Base-by-base conservation (phyloP, 2,888 invertebrate genomes). In the Dasypogon diadema region DNA sequence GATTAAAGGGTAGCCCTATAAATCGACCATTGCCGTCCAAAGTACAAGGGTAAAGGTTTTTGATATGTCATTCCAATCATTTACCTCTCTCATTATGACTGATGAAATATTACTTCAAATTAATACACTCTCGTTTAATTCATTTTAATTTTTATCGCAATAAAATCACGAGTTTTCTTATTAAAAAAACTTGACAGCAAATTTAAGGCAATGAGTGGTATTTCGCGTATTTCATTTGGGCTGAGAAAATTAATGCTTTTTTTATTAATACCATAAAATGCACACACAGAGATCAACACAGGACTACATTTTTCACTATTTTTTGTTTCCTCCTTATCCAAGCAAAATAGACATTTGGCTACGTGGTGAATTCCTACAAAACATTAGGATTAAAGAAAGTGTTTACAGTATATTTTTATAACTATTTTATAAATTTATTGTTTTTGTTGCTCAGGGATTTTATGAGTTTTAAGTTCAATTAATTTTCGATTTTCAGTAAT, bases 1-100 rank as follows among this genome's bases (percentile, higher is more conserved):
- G 78, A 79, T 82, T 79, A 81, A 83, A 83, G 84, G 83, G 82
- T 76, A 77, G 75, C 60, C 55, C 82, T 81, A 84, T 85, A 82
- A 82, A 83, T 83, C 86, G 84, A 81, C 84, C 84, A 82, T 80
- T 85, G 84, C 86, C 86, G 84, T 82, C 86, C 81, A 86, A 86
- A 84, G 84, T 86, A 82, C 83, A 86, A 83, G 83, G 86, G 86
- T 86, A 86, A 86, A 83, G 74, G 78, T 77, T 54, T 54, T 51
- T 24, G 46, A 48, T 70, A 46, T 18, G 21, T 46, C 48, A 65
- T 63, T 42, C 22, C 21, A 48, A 46, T 60, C 60, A 60, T 46
- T 48, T 65, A 14, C 46, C 22, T 42, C 65, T 70, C 21, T 30
- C 54, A 16, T 56, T 26, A 4, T 30, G 12, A 26, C 12, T 51